Evolutionary conservation across 2,888 invertebrate genomes (phyloP).

Genomic region (Platerodrilus igneus): DNA sequence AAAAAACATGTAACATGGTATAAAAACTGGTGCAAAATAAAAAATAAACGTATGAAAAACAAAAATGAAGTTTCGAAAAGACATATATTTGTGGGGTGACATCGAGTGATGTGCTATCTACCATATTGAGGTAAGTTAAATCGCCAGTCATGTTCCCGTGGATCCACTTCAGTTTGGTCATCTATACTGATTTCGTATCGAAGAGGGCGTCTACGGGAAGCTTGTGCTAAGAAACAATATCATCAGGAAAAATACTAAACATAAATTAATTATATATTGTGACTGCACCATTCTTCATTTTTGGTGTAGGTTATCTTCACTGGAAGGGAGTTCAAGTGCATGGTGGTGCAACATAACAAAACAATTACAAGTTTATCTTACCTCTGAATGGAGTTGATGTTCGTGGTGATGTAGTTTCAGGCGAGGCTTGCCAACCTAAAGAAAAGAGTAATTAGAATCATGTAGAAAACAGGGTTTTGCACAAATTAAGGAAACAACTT

Average conservation of each 20-base stretch:
- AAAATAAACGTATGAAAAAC: no score
- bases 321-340: neutral
- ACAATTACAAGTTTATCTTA: slow-evolving; percentile 8
- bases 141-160: slow-evolving; percentile 53
- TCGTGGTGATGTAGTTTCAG: slow-evolving; percentile 13
- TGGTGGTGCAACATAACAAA: neutral
- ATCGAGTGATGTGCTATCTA: slow-evolving; percentile 37
- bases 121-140: slow-evolving; percentile 50
- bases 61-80: slow-evolving; percentile 30
- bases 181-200: slow-evolving; percentile 53
- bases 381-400: slow-evolving; percentile 21
- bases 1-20: slow-evolving; percentile 16
- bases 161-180: slow-evolving; percentile 53
- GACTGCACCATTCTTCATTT: no score
- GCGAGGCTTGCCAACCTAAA: slow-evolving; percentile 19
- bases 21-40: slow-evolving; percentile 19
- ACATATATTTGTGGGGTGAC: slow-evolving; percentile 19
- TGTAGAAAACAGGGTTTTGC: neutral
- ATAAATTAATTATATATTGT: neutral
- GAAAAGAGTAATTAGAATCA: slow-evolving; percentile 8
- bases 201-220: slow-evolving; percentile 46
- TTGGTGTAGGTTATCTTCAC: neutral
- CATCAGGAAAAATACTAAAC: slow-evolving; percentile 15
- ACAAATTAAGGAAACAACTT: slow-evolving; percentile 7
- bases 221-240: slow-evolving; percentile 40